A percentile compares a stretch with the other conserved stretches of the same genome.
phyloP scores from a whole-genome alignment of 2,113 vertebrate species.

The Progne subis region DNA sequence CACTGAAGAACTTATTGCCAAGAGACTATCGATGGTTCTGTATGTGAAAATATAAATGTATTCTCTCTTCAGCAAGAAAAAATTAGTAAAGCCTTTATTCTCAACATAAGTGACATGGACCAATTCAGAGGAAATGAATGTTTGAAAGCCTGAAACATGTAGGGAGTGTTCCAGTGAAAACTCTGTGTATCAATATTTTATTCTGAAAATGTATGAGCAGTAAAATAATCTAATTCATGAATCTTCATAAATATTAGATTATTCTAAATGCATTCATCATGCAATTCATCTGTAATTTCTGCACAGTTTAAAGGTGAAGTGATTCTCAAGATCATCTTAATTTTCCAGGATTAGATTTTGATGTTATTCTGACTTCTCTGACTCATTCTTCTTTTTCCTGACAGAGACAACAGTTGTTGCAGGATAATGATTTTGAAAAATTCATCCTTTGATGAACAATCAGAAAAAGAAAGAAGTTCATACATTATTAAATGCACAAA shows the following conservation, averaged over 20 bases:
- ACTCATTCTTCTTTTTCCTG: conserved; percentile 5
- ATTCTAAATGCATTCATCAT: background rate
- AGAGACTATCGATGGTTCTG: background rate
- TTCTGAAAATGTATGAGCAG: conserved; percentile 2
- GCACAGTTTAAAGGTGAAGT: background rate
- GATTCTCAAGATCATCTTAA: conserved; percentile 11
- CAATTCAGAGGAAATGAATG: background rate
- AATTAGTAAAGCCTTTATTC: background rate
- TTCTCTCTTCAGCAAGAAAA: background rate
- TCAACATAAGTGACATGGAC: background rate
- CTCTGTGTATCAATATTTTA: conserved; percentile 27
- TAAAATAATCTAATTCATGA: conserved; percentile 4
- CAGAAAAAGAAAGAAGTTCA: background rate
- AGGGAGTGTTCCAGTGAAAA: background rate
- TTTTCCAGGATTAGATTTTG: background rate
- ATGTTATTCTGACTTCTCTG: background rate
- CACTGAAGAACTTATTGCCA: background rate
- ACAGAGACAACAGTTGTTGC: background rate
- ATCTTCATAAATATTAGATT: conserved; percentile 52
- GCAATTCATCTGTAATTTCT: background rate
- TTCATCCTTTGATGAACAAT: background rate
- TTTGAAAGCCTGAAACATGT: background rate
- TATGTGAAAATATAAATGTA: background rate
- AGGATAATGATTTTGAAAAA: background rate
- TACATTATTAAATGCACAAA: background rate